Percentiles rank a stretch among this genome's conserved stretches.
phyloP scores from a whole-genome alignment of 2,888 invertebrate species.

The Metellina segmentata region DNA sequence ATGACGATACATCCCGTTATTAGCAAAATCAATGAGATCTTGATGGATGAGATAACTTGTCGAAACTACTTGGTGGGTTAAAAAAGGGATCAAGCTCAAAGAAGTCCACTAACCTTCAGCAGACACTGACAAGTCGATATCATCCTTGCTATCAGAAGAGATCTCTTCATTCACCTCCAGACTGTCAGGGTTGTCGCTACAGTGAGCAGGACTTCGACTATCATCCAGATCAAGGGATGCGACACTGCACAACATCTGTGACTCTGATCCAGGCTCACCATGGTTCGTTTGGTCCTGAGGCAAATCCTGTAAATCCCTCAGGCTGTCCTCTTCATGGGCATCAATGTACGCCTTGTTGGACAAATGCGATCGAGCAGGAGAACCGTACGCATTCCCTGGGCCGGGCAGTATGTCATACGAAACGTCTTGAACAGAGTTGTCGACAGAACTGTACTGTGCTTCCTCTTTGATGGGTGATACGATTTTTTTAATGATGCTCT shows the following conservation, averaged over 20 bases:
- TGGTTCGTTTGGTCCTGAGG: slow-evolving; percentile 63
- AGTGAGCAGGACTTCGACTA: slow-evolving; percentile 58
- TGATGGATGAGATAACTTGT: no score
- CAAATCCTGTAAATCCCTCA: slow-evolving; percentile 70
- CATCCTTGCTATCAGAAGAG: slow-evolving; percentile 72
- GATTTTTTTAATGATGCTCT: slow-evolving; percentile 62
- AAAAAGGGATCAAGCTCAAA: background rate
- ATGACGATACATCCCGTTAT: no score
- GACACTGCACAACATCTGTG: slow-evolving; percentile 37
- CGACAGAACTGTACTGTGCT: slow-evolving; percentile 50
- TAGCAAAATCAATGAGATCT: no score
- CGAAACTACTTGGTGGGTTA: no score
- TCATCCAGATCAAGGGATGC: slow-evolving; percentile 53
- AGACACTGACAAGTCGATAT: slow-evolving; percentile 57
- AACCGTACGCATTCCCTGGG: slow-evolving; percentile 27
- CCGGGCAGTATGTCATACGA: slow-evolving; percentile 45
- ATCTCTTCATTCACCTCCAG: slow-evolving; percentile 70
- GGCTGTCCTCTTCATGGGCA: slow-evolving; percentile 71
- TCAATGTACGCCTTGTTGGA: slow-evolving; percentile 59
- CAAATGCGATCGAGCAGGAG: slow-evolving; percentile 48
- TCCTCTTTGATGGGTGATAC: slow-evolving; percentile 75
- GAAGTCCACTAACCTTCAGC: slow-evolving; percentile 51
- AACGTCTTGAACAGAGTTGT: slow-evolving; percentile 43
- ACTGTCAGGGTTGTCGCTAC: slow-evolving; percentile 74
- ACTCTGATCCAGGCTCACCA: slow-evolving; percentile 29